phyloP scores from a whole-genome alignment of 2,888 invertebrate species.

The Eretmocerus hayati region DNA sequence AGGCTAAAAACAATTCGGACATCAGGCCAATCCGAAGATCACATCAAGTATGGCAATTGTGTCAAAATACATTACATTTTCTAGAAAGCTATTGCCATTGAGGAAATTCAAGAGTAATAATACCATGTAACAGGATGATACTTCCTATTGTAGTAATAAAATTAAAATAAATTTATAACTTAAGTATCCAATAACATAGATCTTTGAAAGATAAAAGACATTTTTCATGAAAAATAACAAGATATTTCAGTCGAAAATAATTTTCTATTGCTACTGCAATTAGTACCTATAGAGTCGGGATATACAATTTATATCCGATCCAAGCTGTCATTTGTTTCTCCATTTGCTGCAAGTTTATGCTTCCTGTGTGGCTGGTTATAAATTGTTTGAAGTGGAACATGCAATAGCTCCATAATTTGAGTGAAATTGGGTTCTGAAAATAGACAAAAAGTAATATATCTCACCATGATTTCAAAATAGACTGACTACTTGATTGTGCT shows the following conservation, averaged over 20 bases:
- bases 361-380: slow-evolving; percentile 57
- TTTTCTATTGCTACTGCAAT: slow-evolving; percentile 33
- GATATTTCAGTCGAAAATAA: slow-evolving; percentile 26
- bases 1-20: no score
- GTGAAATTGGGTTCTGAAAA: slow-evolving; percentile 72
- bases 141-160: no score
- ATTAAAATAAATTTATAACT: no score
- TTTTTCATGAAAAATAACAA: slow-evolving; percentile 14
- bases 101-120: no score
- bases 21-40: no score
- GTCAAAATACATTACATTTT: no score
- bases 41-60: no score
- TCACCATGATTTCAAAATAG: no score
- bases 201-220: slow-evolving; percentile 7
- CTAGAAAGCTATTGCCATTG: no score
- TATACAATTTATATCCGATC: slow-evolving; percentile 17
- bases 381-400: slow-evolving; percentile 79
- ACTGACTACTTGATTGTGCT: no score
- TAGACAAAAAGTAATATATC: not conserved
- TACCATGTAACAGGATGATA: no score
- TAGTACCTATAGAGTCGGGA: slow-evolving; percentile 32
- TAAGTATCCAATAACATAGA: no score
- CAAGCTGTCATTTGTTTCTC: slow-evolving; percentile 37
- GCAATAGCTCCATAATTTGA: slow-evolving; percentile 76
- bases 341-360: slow-evolving; percentile 45